Conservation (phyloP, 30 jellyfish, hydroid and myxozoan genomes). For the Chironex yamaguchii region DNA sequence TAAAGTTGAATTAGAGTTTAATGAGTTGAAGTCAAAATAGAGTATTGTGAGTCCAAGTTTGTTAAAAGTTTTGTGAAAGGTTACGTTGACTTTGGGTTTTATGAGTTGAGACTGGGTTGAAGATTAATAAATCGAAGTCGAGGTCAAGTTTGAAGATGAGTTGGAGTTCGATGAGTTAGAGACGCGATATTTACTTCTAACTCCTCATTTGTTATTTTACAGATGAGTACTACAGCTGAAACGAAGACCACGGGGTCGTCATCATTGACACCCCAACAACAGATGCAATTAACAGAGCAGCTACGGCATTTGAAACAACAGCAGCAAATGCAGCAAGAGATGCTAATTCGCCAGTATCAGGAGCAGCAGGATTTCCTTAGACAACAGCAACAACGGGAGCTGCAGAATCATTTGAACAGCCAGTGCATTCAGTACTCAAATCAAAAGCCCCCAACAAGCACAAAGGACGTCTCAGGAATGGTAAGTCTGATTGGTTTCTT, state of each 20-base stretch:
- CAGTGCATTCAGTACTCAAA: constrained; percentile 39
- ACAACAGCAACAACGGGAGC: constrained; percentile 90
- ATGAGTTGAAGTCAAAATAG: too few relatives aligned
- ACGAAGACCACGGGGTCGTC: constrained; percentile 65
- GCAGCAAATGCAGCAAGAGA: constrained; percentile 78
- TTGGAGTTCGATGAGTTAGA: too few relatives aligned
- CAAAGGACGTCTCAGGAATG: not conserved
- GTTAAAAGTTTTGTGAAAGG: too few relatives aligned
- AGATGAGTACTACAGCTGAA: constrained; percentile 76
- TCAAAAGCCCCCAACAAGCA: not conserved
- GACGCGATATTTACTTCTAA: too few relatives aligned
- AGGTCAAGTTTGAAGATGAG: too few relatives aligned
- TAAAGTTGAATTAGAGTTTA: too few relatives aligned
- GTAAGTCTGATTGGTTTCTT: too few relatives aligned
- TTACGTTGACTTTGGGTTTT: too few relatives aligned
- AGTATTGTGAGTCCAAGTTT: too few relatives aligned
- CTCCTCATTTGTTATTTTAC: not conserved
- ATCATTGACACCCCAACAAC: constrained; percentile 83
- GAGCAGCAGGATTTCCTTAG: constrained; percentile 87
- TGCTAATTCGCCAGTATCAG: constrained; percentile 74
- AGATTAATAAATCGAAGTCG: too few relatives aligned
- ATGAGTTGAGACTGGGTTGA: too few relatives aligned
- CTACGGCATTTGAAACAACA: constrained; percentile 73
- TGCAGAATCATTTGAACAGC: constrained; percentile 78
- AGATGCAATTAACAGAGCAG: constrained; percentile 76